Conservation (phyloP, 92 coral and sea anemone genomes). For the Chrysogorgia sp. region DNA sequence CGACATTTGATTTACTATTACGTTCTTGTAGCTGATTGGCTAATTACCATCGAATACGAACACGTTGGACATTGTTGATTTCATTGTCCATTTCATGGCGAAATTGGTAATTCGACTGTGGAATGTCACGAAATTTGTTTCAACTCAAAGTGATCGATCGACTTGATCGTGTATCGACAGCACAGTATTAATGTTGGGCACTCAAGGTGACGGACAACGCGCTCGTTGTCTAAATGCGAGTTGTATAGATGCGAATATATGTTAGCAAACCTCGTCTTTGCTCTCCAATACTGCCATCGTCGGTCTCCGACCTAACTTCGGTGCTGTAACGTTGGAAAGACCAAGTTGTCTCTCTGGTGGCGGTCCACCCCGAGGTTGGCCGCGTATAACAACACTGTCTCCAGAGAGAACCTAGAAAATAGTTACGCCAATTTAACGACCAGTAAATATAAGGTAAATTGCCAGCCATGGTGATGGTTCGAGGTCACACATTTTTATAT, state of each 20-base stretch:
- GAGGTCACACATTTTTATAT: neutral
- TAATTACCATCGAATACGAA: neutral
- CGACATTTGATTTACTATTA: neutral
- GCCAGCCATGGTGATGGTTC: neutral
- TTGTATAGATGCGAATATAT: too few species aligned
- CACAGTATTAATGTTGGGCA: too few species aligned
- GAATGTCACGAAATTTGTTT: neutral
- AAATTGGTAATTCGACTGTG: neutral
- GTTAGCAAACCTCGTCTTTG: slow-evolving; percentile 76
- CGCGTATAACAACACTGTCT: slow-evolving; percentile 90
- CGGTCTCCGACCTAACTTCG: slow-evolving; percentile 92
- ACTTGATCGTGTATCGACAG: neutral
- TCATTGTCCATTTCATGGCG: neutral
- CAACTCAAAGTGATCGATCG: neutral
- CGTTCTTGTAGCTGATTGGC: slow-evolving; percentile 39
- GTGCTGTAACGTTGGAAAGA: slow-evolving; percentile 88
- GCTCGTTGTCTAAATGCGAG: neutral
- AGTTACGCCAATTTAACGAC: neutral
- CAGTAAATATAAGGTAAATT: too few species aligned
- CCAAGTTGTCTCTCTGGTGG: slow-evolving; percentile 98
- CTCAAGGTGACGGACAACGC: too few species aligned
- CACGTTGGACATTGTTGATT: neutral
- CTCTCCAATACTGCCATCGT: slow-evolving; percentile 84
- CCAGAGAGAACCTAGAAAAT: slow-evolving; percentile 86
- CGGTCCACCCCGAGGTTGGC: slow-evolving; percentile 99